phyloP scores from a whole-genome alignment of 2,113 vertebrate genomes.

The Trinectes maculatus region DNA sequence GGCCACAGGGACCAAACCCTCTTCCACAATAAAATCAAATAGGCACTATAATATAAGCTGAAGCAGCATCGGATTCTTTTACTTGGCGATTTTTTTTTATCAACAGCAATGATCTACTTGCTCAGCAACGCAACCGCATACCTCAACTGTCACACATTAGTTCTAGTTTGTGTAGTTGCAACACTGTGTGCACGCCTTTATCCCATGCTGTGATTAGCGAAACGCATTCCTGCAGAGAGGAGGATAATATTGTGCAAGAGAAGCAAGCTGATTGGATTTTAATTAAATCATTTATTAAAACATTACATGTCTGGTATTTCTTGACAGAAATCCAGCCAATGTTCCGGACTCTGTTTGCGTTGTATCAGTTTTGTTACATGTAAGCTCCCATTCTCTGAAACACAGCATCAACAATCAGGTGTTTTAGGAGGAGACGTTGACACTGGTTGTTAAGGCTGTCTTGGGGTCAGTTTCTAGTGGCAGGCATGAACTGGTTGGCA shows the following conservation, averaged over 20 bases:
- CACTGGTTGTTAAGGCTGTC: constrained; percentile 12
- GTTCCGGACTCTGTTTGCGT: background rate
- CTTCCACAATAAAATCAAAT: constrained; percentile 51
- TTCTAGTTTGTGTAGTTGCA: background rate
- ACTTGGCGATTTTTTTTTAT: constrained; percentile 32
- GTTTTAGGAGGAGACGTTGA: background rate
- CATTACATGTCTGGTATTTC: too few relatives aligned
- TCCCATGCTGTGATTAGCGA: constrained; percentile 16
- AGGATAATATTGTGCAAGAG: background rate
- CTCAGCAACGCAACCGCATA: constrained; percentile 4
- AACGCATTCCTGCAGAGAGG: constrained; percentile 18
- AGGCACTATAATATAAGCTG: too few relatives aligned
- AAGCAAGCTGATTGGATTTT: background rate
- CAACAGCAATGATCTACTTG: background rate
- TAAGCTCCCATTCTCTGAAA: background rate
- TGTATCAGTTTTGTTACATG: background rate
- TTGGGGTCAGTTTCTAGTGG: constrained; percentile 8
- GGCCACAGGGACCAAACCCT: constrained; percentile 46
- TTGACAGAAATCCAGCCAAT: background rate
- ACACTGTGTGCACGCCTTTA: constrained; percentile 9
- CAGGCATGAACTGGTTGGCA: constrained; percentile 14
- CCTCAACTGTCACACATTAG: constrained; percentile 20
- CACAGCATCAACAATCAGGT: background rate
- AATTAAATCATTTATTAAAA: too few relatives aligned
- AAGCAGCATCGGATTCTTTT: constrained; percentile 39